Evolutionary conservation across 2,797 vertebrate species (phyloP).

Genomic region (Schizothorax lantsangensis): DNA sequence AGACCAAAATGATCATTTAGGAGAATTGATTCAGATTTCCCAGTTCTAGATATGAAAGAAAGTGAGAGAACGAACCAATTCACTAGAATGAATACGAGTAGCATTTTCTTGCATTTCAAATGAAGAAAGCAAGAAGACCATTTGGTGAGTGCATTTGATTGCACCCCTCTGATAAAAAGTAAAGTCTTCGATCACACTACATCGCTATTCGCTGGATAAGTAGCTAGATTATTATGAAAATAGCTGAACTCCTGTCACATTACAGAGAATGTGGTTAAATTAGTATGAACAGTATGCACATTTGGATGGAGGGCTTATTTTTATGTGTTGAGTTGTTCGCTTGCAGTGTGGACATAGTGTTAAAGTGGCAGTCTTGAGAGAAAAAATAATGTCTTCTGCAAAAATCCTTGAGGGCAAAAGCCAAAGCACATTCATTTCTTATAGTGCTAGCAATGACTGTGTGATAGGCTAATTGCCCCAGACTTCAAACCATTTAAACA

Average conservation of each 20-base stretch:
- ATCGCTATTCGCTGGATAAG: neutral
- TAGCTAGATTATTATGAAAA: neutral
- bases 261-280: neutral
- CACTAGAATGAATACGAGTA: neutral
- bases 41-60: neutral
- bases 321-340: neutral
- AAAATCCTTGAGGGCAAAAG: neutral
- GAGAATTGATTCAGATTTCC: neutral
- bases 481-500: slow-evolving; percentile 1
- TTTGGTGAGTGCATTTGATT: neutral
- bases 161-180: neutral
- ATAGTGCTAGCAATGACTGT: neutral
- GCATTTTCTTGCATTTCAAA: neutral
- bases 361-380: neutral
- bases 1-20: neutral
- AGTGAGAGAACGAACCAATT: neutral
- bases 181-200: neutral
- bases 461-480: neutral
- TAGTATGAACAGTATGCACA: neutral
- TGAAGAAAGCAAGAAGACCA: neutral
- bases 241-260: neutral
- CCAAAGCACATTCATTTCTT: slow-evolving; percentile 7
- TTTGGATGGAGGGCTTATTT: neutral
- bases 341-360: neutral
- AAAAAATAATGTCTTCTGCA: neutral